Evolutionary conservation across 2,888 invertebrate species (phyloP).

Genomic region (Macropis europaea): DNA sequence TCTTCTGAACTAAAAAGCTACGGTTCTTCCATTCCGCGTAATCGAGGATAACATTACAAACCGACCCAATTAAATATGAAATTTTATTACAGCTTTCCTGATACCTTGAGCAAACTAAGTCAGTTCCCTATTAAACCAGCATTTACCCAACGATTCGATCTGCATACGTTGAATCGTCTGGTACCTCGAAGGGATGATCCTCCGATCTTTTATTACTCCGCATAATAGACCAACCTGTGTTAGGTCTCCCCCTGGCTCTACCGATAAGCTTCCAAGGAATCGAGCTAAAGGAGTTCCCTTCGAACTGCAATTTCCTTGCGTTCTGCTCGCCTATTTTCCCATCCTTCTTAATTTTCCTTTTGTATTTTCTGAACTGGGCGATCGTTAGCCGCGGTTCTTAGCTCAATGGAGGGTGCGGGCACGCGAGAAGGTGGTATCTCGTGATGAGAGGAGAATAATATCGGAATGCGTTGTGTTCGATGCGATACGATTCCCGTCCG

Average conservation of each 20-base stretch:
- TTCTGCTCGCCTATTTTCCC: neutral
- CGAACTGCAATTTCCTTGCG: conserved; percentile 34
- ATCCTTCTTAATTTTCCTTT: neutral
- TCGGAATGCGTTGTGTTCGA: conserved; percentile 33
- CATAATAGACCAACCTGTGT: conserved; percentile 28
- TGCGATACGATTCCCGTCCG: conserved; percentile 13
- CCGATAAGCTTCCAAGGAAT: conserved; percentile 46
- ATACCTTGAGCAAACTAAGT: neutral
- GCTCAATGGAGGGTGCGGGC: conserved; percentile 61
- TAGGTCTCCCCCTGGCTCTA: neutral
- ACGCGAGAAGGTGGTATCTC: conserved; percentile 24
- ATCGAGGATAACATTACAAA: too few relatives aligned
- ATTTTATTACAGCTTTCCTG: neutral
- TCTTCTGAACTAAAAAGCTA: too few relatives aligned
- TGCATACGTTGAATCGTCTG: conserved; percentile 5
- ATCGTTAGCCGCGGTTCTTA: conserved; percentile 47
- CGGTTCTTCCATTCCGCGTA: too few relatives aligned
- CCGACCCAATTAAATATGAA: conserved; percentile 12
- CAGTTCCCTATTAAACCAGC: neutral
- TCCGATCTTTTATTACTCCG: conserved; percentile 30
- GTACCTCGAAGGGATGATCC: neutral
- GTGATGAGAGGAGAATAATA: conserved; percentile 49
- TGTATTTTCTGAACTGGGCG: conserved; percentile 19
- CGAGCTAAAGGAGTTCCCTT: conserved; percentile 20
- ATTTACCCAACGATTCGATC: conserved; percentile 22